These are phyloP conservation scores for Oncorhynchus masou DNA, from an alignment of 2,113 vertebrate genomes.

Conservation along the genomic window DNA sequence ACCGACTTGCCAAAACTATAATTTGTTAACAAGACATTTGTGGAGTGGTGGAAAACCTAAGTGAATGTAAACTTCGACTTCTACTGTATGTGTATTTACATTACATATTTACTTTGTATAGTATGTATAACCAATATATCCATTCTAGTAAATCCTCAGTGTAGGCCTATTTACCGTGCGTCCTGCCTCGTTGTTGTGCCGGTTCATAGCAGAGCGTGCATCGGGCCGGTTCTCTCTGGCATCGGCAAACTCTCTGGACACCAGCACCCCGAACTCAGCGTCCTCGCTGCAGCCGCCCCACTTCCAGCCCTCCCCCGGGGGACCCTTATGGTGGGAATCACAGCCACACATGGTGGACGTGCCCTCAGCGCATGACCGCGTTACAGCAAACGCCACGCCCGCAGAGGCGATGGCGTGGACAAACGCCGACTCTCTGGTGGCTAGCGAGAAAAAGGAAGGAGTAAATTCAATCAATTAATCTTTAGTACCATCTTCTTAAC, in stretches of 20 bases:
- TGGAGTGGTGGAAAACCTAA: no score
- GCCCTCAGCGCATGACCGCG: slow-evolving; percentile 90
- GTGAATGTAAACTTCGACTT: no score
- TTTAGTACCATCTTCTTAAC: slow-evolving; percentile 25
- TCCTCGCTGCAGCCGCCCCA: slow-evolving; percentile 99
- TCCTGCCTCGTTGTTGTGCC: slow-evolving; percentile 97
- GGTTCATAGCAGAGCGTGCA: slow-evolving; percentile 95
- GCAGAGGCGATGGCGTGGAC: slow-evolving; percentile 96
- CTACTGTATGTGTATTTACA: no score
- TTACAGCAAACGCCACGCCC: slow-evolving; percentile 92
- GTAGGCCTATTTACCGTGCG: slow-evolving; percentile 75
- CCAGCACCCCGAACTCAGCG: slow-evolving; percentile 93
- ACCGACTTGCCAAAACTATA: no score
- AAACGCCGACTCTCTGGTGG: slow-evolving; percentile 93
- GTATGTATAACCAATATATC: no score
- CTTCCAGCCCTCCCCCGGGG: slow-evolving; percentile 93
- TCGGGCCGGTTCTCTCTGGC: slow-evolving; percentile 94
- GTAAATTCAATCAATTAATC: slow-evolving; percentile 24
- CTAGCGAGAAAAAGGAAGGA: slow-evolving; percentile 66
- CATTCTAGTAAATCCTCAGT: no score
- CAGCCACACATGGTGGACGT: slow-evolving; percentile 91
- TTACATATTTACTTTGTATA: no score
- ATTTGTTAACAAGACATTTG: no score
- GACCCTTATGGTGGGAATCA: slow-evolving; percentile 87
- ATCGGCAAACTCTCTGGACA: slow-evolving; percentile 94